phyloP scores from a whole-genome alignment of 53 echinoderm and acorn worm species.

The Hippasteria phrygiana region DNA sequence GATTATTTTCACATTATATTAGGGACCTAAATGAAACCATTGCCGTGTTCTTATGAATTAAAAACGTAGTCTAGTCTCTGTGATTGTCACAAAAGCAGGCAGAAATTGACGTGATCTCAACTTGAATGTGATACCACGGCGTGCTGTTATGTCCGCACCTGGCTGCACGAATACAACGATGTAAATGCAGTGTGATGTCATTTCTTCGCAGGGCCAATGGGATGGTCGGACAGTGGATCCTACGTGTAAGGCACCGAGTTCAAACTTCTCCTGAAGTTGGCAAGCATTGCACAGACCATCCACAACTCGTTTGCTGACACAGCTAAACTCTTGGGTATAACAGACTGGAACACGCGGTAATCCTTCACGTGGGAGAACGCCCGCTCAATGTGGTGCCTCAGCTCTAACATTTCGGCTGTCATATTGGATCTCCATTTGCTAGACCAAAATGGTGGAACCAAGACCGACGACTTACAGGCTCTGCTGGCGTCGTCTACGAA shows the following conservation, averaged over 20 bases:
- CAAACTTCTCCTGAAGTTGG: slow-evolving; percentile 37
- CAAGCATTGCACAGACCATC: slow-evolving; percentile 26
- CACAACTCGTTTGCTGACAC: slow-evolving; percentile 40
- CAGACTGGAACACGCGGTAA: slow-evolving; percentile 17
- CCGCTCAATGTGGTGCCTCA: slow-evolving; percentile 5
- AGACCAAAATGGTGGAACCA: slow-evolving; percentile 31
- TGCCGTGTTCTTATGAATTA: no score
- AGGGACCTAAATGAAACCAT: no score
- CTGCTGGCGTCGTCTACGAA: neutral
- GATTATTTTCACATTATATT: no score
- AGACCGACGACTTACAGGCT: neutral
- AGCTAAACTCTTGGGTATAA: slow-evolving; percentile 22
- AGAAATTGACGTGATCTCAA: no score
- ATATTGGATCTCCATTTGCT: neutral
- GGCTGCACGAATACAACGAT: no score
- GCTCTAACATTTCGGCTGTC: neutral
- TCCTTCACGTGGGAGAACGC: neutral
- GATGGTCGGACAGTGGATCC: no score
- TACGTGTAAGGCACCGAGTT: neutral
- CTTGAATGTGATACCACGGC: no score
- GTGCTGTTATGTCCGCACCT: no score
- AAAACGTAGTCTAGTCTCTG: no score
- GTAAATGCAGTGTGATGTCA: no score
- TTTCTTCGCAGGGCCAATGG: no score
- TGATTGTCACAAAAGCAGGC: no score